phyloP scores from a whole-genome alignment of 2,797 vertebrate genomes.

The Anas flavirostris region DNA sequence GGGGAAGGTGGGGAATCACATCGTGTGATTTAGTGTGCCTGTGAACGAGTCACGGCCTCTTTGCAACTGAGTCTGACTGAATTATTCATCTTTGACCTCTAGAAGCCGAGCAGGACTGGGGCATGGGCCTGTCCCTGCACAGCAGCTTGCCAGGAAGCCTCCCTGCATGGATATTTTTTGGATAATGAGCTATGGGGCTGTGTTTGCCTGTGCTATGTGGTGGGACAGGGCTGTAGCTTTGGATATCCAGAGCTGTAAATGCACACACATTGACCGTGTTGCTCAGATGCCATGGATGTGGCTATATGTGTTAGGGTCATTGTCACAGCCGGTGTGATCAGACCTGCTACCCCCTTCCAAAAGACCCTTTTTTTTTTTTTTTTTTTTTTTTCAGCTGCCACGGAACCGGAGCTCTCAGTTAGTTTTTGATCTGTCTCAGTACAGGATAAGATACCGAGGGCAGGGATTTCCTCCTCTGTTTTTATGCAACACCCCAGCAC shows the following conservation, averaged over 20 bases:
- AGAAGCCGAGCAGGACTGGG: background rate
- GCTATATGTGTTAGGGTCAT: rapidly evolving
- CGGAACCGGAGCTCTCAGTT: background rate
- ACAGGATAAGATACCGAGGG: background rate
- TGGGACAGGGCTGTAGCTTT: background rate
- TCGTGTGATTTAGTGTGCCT: background rate
- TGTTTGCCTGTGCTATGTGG: background rate
- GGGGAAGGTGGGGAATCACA: background rate
- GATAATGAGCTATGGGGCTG: background rate
- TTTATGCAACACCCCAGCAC: background rate
- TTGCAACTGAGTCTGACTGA: background rate
- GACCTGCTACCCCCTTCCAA: background rate
- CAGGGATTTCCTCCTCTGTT: background rate
- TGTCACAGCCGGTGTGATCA: background rate
- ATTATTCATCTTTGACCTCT: background rate
- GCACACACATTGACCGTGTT: background rate
- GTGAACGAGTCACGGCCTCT: background rate
- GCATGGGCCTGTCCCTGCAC: background rate
- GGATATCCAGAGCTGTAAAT: background rate
- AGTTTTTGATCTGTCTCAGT: background rate
- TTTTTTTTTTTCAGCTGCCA: background rate
- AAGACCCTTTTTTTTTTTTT: background rate
- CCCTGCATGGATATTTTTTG: background rate
- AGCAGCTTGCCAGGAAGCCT: background rate
- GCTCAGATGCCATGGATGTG: background rate